Evolutionary conservation across 2,113 vertebrate species (phyloP).

Genomic region (Eonycteris spelaea): DNA sequence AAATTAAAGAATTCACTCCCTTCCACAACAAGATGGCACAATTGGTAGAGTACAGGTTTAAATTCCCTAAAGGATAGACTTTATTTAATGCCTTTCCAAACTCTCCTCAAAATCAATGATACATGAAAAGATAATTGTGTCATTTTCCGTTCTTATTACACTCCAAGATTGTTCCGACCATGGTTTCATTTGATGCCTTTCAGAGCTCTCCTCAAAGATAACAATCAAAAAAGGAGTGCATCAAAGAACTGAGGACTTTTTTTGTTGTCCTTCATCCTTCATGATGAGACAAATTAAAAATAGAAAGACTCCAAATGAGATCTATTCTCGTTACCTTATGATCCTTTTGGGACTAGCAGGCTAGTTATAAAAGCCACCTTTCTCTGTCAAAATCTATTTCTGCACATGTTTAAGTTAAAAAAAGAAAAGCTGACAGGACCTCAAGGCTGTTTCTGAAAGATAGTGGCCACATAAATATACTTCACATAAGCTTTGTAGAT

Average conservation of each 20-base stretch:
- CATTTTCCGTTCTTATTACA: conserved; percentile 46
- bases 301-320: conserved; percentile 30
- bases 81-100: conserved; percentile 45
- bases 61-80: neutral
- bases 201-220: conserved; percentile 38
- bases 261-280: conserved; percentile 23
- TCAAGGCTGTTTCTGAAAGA: neutral
- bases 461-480: neutral
- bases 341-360: neutral
- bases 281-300: conserved; percentile 45
- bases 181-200: conserved; percentile 50
- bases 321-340: neutral
- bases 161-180: conserved; percentile 48
- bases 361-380: conserved; percentile 9
- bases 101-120: neutral
- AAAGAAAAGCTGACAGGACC: neutral
- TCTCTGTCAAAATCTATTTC: conserved; percentile 21
- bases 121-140: conserved; percentile 38
- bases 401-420: neutral
- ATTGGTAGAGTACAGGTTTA: neutral
- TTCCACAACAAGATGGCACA: neutral
- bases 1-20: neutral
- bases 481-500: neutral
- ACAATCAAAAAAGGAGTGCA: neutral
- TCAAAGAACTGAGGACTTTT: conserved; percentile 34